Evolutionary conservation across 2,888 invertebrate species (phyloP), one percentile per base, ranked within the genome.

Genomic region (Rhagium mordax): DNA sequence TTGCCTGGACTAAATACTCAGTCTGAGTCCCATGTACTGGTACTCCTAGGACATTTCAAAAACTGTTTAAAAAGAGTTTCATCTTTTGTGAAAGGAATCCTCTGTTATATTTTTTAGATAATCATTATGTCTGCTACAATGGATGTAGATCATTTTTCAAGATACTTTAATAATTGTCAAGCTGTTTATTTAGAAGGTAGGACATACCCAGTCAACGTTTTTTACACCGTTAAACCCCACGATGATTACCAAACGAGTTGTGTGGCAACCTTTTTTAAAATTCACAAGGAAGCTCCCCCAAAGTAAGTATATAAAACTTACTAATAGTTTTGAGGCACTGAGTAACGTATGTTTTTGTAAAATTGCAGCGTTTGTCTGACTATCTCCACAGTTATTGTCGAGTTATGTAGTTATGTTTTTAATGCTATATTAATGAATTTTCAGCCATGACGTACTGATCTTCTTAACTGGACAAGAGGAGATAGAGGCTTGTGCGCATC

Each of bases 391-490:
- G n/a, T n/a, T n/a, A n/a, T n/a, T n/a, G n/a, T n/a, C n/a, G n/a
- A n/a, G n/a, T n/a, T n/a, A n/a, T n/a, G n/a, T n/a, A n/a, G n/a
- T n/a, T n/a, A n/a, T n/a, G n/a, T n/a, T n/a, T n/a, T 24, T 24
- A 3, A 24, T 4, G 24, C 5, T 41, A n/a, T 41, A n/a, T 5
- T n/a, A 15, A 13, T 41, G 41, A 2, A n/a, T 41, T 79, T 80
- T 80, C 87, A 96, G 95, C 83, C 93, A 97, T 81, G 97, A 97
- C 86, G 95, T 98, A 79, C 89, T 98, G 67, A 95, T 98, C 48
- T 98, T 98, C 88, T 89, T 98, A 71, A 98, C 98, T 60, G 98
- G 98, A 0, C 98, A 98, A 89, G 98, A 98, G 88, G 98, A 98
- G 91, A 98, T 98, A 78, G 98, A 98, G 88, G 91, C 93, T n/a